Evolutionary conservation across 1,140 invertebrate genomes (phyloP).

Genomic region (Solenopsis fugax): DNA sequence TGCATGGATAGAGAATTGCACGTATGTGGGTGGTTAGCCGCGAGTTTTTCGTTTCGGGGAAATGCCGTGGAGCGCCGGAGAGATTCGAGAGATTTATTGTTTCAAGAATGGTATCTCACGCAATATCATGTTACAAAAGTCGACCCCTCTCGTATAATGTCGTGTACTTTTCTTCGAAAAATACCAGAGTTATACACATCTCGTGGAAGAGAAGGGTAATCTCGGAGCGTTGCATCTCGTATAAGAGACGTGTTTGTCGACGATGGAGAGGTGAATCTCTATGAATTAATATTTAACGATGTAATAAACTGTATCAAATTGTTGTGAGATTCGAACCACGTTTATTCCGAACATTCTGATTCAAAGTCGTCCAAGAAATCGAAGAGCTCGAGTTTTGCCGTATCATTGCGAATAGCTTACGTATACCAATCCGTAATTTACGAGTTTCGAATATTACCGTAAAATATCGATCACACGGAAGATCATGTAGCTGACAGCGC

Average conservation of each 20-base stretch:
- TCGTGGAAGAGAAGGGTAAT: neutral
- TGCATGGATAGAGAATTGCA: constrained; percentile 63
- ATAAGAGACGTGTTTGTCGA: neutral
- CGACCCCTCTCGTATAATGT: constrained; percentile 47
- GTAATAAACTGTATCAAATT: neutral
- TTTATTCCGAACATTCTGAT: neutral
- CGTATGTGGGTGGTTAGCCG: constrained; percentile 45
- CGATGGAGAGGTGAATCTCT: neutral
- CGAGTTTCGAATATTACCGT: constrained; percentile 34
- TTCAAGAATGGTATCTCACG: constrained; percentile 59
- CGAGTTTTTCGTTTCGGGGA: constrained; percentile 51
- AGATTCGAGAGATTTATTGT: constrained; percentile 59
- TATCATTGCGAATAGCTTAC: neutral
- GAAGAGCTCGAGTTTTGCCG: neutral
- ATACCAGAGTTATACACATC: constrained; percentile 13
- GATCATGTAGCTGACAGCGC: constrained; percentile 58
- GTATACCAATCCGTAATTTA: constrained; percentile 17
- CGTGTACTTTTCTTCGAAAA: constrained; percentile 59
- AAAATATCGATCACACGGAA: constrained; percentile 47
- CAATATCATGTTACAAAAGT: constrained; percentile 63
- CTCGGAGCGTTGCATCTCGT: neutral
- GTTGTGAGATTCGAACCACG: neutral
- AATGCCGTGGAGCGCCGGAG: constrained; percentile 27
- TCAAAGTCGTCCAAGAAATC: neutral
- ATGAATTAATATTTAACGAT: neutral